phyloP scores from a whole-genome alignment of 2,113 vertebrate genomes.

The Archilochus colubris region DNA sequence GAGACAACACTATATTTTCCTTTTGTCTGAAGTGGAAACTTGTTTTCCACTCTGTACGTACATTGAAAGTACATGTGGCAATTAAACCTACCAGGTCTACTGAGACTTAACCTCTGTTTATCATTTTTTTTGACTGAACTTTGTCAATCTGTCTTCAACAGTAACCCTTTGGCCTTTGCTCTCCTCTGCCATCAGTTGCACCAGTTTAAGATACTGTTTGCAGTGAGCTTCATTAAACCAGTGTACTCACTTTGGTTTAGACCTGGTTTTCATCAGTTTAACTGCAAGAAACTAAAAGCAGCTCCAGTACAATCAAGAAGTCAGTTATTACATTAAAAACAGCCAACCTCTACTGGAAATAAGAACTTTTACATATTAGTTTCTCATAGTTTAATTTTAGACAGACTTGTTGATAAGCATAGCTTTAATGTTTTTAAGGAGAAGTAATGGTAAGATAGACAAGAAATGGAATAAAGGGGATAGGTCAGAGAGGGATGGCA shows the following conservation, averaged over 20 bases:
- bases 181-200: neutral
- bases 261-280: neutral
- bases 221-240: neutral
- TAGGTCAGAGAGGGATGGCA: neutral
- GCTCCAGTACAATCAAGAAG: neutral
- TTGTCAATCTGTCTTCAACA: neutral
- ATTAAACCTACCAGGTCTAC: neutral
- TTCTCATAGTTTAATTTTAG: neutral
- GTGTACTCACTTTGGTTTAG: neutral
- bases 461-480: neutral
- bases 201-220: neutral
- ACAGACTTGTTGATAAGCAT: neutral
- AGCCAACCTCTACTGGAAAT: neutral
- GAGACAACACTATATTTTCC: neutral
- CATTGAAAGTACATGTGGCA: neutral
- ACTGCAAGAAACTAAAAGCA: neutral
- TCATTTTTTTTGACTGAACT: neutral
- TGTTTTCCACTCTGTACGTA: neutral
- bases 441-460: neutral
- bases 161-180: neutral
- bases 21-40: neutral
- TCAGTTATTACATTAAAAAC: neutral
- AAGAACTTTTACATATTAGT: neutral
- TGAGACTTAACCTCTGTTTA: neutral
- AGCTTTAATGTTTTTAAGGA: neutral